phyloP scores from a whole-genome alignment of 2,113 vertebrate species.

The Ctenomys sociabilis region DNA sequence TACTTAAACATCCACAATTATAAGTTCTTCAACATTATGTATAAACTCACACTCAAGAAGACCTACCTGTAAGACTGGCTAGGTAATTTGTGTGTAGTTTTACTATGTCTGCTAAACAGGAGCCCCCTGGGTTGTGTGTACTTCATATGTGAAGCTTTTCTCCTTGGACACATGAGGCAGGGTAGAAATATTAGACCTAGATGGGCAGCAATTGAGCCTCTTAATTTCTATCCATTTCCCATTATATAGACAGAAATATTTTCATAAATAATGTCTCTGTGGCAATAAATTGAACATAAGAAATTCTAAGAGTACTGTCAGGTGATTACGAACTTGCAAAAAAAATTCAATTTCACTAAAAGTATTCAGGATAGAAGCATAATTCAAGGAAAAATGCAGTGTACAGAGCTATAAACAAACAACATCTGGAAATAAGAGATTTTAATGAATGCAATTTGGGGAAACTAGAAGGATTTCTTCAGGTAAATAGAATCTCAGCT shows the following conservation, averaged over 20 bases:
- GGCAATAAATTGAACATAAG: background rate
- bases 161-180: background rate
- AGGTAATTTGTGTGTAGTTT: background rate
- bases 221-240: background rate
- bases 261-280: background rate
- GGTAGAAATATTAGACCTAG: background rate
- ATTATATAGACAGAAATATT: background rate
- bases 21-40: background rate
- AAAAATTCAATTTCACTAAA: conserved; percentile 6
- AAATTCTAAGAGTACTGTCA: conserved; percentile 34
- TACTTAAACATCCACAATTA: background rate
- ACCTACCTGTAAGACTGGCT: background rate
- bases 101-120: background rate
- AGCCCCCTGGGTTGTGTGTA: too few species aligned
- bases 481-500: conserved; percentile 5
- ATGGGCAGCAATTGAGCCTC: background rate
- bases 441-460: background rate
- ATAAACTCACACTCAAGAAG: background rate
- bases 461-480: background rate
- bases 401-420: background rate
- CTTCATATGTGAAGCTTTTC: background rate
- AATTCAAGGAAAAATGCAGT: conserved; percentile 38
- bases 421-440: background rate
- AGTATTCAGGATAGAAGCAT: background rate
- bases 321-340: background rate